These are phyloP conservation scores for Corythoichthys haematopterus DNA, from an alignment of 2,113 vertebrate species.

Conservation along the genomic window DNA sequence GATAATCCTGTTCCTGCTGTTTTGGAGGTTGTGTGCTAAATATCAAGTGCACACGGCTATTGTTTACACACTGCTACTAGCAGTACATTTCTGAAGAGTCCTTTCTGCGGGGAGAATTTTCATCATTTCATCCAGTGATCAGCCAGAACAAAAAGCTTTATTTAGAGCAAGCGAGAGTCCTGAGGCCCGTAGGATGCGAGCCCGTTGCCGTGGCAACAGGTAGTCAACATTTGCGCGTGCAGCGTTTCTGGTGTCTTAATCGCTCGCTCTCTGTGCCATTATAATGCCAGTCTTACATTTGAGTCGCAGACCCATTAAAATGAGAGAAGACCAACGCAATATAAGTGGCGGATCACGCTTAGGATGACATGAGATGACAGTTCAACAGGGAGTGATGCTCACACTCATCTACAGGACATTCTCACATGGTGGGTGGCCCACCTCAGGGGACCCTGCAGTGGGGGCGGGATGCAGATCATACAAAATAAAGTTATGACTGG, in stretches of 20 bases:
- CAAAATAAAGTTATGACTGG: conserved; percentile 35
- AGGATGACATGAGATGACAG: conserved; percentile 1
- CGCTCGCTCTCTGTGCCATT: conserved; percentile 42
- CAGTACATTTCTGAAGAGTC: background rate
- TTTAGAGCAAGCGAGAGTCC: conserved; percentile 76
- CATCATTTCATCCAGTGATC: conserved; percentile 63
- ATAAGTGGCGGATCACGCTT: conserved; percentile 4
- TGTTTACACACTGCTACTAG: conserved; percentile 18
- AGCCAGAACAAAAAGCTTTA: conserved; percentile 72
- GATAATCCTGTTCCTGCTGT: conserved; percentile 28
- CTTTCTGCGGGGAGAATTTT: conserved; percentile 39
- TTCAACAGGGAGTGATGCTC: conserved; percentile 36
- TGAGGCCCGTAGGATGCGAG: conserved; percentile 67
- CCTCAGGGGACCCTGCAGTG: conserved; percentile 35
- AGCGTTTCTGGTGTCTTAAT: conserved; percentile 63
- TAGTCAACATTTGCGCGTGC: conserved; percentile 74
- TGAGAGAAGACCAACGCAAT: conserved; percentile 37
- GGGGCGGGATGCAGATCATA: conserved; percentile 30
- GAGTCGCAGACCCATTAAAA: conserved; percentile 31
- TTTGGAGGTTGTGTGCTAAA: conserved; percentile 32
- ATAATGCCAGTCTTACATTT: conserved; percentile 54
- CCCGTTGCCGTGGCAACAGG: conserved; percentile 74
- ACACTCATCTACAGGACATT: conserved; percentile 62
- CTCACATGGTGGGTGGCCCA: conserved; percentile 52
- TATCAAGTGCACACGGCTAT: conserved; percentile 12